Base-by-base conservation (phyloP, 2,113 vertebrate genomes). In the Eudyptes chrysolophus region DNA sequence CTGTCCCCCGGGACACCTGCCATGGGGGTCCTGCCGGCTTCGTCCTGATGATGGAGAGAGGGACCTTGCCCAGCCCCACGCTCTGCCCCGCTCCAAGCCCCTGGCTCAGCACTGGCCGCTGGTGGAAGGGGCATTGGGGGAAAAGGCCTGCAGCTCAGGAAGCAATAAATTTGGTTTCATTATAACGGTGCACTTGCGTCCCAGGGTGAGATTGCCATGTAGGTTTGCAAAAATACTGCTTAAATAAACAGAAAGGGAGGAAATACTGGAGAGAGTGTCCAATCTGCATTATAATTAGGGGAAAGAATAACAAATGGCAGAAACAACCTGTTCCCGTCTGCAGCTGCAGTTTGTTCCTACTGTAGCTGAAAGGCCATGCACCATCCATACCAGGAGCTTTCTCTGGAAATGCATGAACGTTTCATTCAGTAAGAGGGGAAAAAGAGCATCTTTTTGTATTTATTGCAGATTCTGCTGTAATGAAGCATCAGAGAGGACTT, bases 321-420 rank as follows among this genome's bases (percentile, higher is more conserved):
- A 94, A 93, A 84, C 92, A 94, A 94, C 96, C 96, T 96, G 92
- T 97, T 94, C 94, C 94, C 82, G 70, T 76, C 96, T 57, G 90
- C 96, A 97, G 92, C 95, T 97, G 97, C 87, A 29, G 70, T 80
- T 90, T 70, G 78, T 46, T 92, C 75, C 79, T 3, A 0, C 71
- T 51, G 90, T 25, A 65, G 62, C 65, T 36, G 29, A 86, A 55
- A 29, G 78, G 92, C 75, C 85, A n/a, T 2, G 29, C 90, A 44
- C 82, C 78, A 54, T 15, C 24, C 65, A 7, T 44, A 80, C 74
- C 61, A 60, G 87, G 65, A 96, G 30, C 74, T 52, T 79, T 44
- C 92, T 54, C 85, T 77, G 90, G 82, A 72, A 96, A 57, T 21
- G 17, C 26, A 7, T 61, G 78, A 90, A 48, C 29, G 66, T 61